Evolutionary conservation across 1,140 invertebrate species (phyloP).

Genomic region (Drosophila pruinosa): DNA sequence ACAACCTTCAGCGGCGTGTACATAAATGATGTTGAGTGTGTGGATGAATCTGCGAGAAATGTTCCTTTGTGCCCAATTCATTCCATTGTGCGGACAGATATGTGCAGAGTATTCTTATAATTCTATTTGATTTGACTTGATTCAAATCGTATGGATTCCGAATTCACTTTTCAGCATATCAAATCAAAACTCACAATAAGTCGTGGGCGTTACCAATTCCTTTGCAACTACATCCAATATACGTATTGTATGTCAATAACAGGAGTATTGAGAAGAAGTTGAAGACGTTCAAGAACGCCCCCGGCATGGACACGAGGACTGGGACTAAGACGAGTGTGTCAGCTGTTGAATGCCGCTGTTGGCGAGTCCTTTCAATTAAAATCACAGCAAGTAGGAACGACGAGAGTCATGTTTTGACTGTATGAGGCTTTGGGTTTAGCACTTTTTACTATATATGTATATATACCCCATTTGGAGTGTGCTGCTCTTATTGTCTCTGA

Average conservation of each 20-base stretch:
- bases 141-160: constrained; percentile 39
- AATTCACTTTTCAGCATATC: constrained; percentile 49
- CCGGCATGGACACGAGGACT: not conserved
- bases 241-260: constrained; percentile 33
- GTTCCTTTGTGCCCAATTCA: constrained; percentile 29
- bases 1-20: constrained; percentile 1
- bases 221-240: constrained; percentile 28
- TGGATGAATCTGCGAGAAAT: constrained; percentile 35
- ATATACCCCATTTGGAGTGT: too few species aligned
- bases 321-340: not conserved
- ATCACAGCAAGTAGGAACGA: too few species aligned
- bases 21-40: constrained; percentile 42
- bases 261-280: constrained; percentile 16
- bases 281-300: constrained; percentile 47
- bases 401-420: too few species aligned
- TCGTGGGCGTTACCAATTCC: constrained; percentile 13
- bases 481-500: too few species aligned
- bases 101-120: constrained; percentile 35
- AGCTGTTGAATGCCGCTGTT: too few species aligned
- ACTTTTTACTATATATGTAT: constrained; percentile 36
- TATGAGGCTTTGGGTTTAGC: too few species aligned
- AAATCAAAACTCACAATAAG: constrained; percentile 56
- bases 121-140: constrained; percentile 29
- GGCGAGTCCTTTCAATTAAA: constrained; percentile 67
- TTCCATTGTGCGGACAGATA: constrained; percentile 15